Conservation (phyloP, 2,888 invertebrate species). For the Meloe dianella region DNA sequence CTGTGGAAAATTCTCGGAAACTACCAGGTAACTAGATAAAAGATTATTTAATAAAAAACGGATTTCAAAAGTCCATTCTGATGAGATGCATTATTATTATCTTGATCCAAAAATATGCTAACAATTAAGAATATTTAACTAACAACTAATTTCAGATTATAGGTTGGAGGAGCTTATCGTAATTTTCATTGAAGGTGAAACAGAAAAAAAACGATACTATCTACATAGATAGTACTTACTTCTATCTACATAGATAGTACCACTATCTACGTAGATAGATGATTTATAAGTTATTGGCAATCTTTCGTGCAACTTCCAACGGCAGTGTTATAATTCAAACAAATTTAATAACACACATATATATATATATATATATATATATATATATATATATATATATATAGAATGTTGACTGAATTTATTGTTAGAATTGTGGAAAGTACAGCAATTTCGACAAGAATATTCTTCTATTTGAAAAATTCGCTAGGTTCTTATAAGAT, state of each 20-base stretch:
- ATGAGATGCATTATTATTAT: neutral
- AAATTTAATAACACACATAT: neutral
- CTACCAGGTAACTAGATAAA: neutral
- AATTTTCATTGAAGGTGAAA: neutral
- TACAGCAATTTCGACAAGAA: neutral
- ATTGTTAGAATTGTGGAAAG: neutral
- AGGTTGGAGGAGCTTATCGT: neutral
- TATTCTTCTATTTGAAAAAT: neutral
- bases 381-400: too few relatives aligned
- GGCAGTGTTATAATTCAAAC: constrained; percentile 5
- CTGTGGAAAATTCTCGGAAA: neutral
- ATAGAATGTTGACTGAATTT: constrained; percentile 1
- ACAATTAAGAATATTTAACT: neutral
- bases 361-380: too few relatives aligned
- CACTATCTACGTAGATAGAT: too few relatives aligned
- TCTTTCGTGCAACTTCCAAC: neutral
- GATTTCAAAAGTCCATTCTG: neutral
- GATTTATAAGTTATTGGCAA: constrained; percentile 3
- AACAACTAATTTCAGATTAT: neutral
- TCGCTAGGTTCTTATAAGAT: neutral
- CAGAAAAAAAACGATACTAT: neutral
- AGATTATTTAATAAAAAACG: too few relatives aligned
- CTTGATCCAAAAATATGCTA: neutral
- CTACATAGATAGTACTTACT: too few relatives aligned
- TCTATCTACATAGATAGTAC: too few relatives aligned